Base-by-base conservation (phyloP, 2,113 vertebrate genomes). In the Tricholaema leucomelas region DNA sequence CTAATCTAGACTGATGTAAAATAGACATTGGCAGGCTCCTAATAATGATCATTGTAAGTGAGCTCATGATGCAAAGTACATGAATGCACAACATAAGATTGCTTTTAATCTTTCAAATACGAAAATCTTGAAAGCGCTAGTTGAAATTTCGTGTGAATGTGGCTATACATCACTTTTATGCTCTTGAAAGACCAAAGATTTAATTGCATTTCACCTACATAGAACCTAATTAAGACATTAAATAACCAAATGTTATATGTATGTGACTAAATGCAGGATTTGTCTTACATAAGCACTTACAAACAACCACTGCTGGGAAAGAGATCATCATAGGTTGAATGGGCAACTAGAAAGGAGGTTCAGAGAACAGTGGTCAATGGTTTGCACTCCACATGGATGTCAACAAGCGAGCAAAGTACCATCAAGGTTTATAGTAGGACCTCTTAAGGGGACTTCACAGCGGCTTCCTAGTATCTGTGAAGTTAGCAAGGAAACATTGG, bases 31-130 rank as follows among this genome's bases (percentile, higher is more conserved):
- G 50, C 61, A 61, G 50, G 56, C 35, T 66, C 44, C 40, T 50
- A 31, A 30, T 1, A 74, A 44, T 19, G 28, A 46, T 88, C 66
- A 66, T 8, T 74, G 2, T 56, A 81, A 87, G 64, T 52, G n/a
- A 71, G 54, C 5, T 84, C 30, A 35, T 69, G 46, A 67, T 79
- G 72, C 40, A 69, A 36, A 50, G n/a, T 42, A 48, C 59, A 56
- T 0, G 1, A 28, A 56, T 15, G 18, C 52, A 50, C 23, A 55
- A 44, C 12, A 16, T 5, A 46, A 52, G 70, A 61, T 36, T 75
- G 46, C 52, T 81, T 87, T 87, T 80, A 74, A 75, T 75, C 52
- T 88, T 82, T 82, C 52, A 71, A 79, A 85, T 66, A 40, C 7
- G 30, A 75, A 82, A 74, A 70, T 44, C n/a, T 52, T 60, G 19